Evolutionary conservation across 1,140 invertebrate species (phyloP).

Genomic region (Ctenoplectra terminalis): DNA sequence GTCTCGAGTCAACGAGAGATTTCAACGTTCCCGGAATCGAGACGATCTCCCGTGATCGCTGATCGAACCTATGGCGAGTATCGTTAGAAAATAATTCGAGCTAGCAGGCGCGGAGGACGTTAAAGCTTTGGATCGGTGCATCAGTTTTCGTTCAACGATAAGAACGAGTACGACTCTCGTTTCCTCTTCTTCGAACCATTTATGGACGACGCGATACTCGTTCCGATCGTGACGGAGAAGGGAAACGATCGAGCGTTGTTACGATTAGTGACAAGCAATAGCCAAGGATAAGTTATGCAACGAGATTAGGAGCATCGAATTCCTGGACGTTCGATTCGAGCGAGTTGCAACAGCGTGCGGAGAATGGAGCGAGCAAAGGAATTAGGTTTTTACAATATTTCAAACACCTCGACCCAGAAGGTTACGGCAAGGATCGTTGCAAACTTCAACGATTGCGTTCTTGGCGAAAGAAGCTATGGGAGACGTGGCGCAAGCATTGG

Average conservation of each 20-base stretch:
- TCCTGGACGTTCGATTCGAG: neutral
- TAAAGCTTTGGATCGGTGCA: neutral
- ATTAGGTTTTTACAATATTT: neutral
- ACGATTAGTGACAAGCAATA: too few relatives aligned
- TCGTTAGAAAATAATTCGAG: neutral
- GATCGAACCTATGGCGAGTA: constrained; percentile 33
- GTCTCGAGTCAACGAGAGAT: constrained; percentile 17
- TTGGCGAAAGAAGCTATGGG: neutral
- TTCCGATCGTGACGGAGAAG: neutral
- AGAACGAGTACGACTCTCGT: neutral
- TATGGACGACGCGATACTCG: neutral
- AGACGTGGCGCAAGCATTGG: constrained; percentile 1
- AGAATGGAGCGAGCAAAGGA: neutral
- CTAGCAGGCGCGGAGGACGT: neutral
- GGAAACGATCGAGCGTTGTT: neutral
- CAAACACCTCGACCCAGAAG: neutral
- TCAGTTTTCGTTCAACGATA: neutral
- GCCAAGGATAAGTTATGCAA: neutral
- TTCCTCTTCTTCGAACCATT: too few relatives aligned
- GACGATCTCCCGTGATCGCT: constrained; percentile 38
- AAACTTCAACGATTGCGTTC: too few relatives aligned
- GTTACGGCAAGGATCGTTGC: neutral
- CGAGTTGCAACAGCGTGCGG: neutral
- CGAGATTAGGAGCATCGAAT: neutral
- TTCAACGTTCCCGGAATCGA: constrained; percentile 22